These are phyloP conservation scores for Ophthalmolycus amberensis DNA, from an alignment of 2,113 vertebrate species.

Conservation along the genomic window DNA sequence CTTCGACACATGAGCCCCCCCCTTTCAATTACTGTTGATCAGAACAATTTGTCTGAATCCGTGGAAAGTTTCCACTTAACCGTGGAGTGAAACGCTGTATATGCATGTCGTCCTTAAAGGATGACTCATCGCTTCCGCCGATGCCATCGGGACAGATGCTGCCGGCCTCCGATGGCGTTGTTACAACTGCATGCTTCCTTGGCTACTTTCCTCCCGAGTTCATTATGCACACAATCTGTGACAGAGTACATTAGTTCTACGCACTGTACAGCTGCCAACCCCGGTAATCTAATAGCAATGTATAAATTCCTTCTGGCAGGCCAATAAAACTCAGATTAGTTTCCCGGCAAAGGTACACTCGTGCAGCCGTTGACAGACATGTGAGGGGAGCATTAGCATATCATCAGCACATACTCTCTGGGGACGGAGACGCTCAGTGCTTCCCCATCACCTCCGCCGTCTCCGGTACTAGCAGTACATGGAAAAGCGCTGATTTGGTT, in stretches of 20 bases:
- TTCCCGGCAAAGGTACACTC: slow-evolving; percentile 74
- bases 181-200: slow-evolving; percentile 61
- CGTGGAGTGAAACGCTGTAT: slow-evolving; percentile 2
- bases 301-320: slow-evolving; percentile 83
- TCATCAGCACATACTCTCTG: slow-evolving; percentile 60
- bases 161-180: slow-evolving; percentile 41
- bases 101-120: slow-evolving; percentile 47
- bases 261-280: slow-evolving; percentile 79
- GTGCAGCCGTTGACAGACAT: slow-evolving; percentile 76
- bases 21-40: slow-evolving; percentile 42
- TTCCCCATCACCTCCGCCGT: slow-evolving; percentile 51
- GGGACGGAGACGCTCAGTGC: slow-evolving; percentile 42
- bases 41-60: slow-evolving; percentile 25
- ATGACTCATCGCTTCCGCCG: slow-evolving; percentile 1
- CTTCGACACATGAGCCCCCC: neutral
- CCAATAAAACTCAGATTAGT: slow-evolving; percentile 84
- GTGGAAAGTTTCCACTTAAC: slow-evolving; percentile 26
- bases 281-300: slow-evolving; percentile 78
- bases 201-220: slow-evolving; percentile 75
- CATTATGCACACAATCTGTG: slow-evolving; percentile 82
- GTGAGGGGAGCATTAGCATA: slow-evolving; percentile 77
- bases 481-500: slow-evolving; percentile 63
- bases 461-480: slow-evolving; percentile 24
- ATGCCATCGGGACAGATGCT: slow-evolving; percentile 38
- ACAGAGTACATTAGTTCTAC: slow-evolving; percentile 80